phyloP scores from a whole-genome alignment of 1,140 invertebrate species.

The Drosophila insularis region DNA sequence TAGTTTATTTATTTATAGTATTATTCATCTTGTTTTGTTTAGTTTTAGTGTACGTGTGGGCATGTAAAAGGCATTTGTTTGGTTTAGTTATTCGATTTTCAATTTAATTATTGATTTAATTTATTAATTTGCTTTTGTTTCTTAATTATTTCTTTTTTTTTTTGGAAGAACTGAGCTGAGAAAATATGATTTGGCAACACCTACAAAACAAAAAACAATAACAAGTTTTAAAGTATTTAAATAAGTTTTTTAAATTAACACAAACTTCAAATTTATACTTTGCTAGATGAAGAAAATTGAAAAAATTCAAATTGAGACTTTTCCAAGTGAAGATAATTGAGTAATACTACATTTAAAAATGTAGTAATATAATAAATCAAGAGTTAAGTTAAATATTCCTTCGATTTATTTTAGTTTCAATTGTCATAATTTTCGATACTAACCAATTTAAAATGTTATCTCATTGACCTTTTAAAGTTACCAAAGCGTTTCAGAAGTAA shows the following conservation, averaged over 20 bases:
- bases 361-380: no score
- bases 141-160: constrained; percentile 20
- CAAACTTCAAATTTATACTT: no score
- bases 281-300: no score
- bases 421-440: no score
- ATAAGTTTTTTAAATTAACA: not conserved
- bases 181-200: constrained; percentile 21
- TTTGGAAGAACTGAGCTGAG: constrained; percentile 75
- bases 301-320: no score
- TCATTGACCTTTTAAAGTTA: no score
- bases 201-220: constrained; percentile 49
- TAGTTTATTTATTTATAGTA: constrained; percentile 12
- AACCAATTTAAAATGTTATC: no score
- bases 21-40: constrained; percentile 27
- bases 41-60: constrained; percentile 71
- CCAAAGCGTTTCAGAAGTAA: no score
- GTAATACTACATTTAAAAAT: no score
- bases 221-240: not conserved
- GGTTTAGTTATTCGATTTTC: constrained; percentile 53
- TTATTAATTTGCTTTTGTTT: constrained; percentile 21
- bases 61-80: constrained; percentile 81
- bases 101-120: constrained; percentile 18
- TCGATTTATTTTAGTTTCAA: no score
- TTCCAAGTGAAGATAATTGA: no score
- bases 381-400: no score